Percentiles rank a stretch among this genome's conserved stretches.
phyloP scores from a whole-genome alignment of 2,888 invertebrate species.

The Trissolcus japonicus region DNA sequence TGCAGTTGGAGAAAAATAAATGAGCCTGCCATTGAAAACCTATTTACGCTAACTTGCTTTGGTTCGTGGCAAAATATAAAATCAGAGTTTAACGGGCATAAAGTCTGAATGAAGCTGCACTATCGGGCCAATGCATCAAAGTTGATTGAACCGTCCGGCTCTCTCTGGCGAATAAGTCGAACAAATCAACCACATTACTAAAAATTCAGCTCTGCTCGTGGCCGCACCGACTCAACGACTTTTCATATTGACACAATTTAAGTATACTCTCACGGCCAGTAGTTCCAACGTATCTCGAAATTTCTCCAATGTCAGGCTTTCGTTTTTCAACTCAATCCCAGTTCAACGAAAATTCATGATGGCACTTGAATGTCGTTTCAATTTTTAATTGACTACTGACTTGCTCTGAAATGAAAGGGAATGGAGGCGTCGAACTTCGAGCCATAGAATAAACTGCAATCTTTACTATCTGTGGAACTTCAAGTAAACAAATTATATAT shows the following conservation, averaged over 20 bases:
- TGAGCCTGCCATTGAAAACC: slow-evolving; percentile 67
- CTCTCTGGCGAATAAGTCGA: slow-evolving; percentile 55
- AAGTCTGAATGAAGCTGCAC: slow-evolving; percentile 63
- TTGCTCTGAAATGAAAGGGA: too few species aligned
- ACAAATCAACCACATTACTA: slow-evolving; percentile 54
- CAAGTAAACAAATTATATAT: too few species aligned
- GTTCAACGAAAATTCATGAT: too few species aligned
- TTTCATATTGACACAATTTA: slow-evolving; percentile 8
- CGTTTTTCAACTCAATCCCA: too few species aligned
- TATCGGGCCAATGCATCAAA: slow-evolving; percentile 66
- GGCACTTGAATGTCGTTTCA: too few species aligned
- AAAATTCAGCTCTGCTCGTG: slow-evolving; percentile 23
- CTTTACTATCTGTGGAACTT: too few species aligned
- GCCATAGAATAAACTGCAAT: too few species aligned
- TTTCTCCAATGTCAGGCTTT: not conserved
- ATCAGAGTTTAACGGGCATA: slow-evolving; percentile 68
- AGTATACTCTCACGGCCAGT: not conserved
- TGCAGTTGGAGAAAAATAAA: slow-evolving; percentile 60
- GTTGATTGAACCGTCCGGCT: slow-evolving; percentile 54
- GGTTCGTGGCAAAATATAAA: slow-evolving; percentile 61
- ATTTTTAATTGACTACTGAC: too few species aligned
- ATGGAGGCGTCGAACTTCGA: too few species aligned
- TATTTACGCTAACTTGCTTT: slow-evolving; percentile 63
- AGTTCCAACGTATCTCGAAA: slow-evolving; percentile 9
- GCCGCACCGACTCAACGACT: slow-evolving; percentile 1